Evolutionary conservation across 1,140 invertebrate genomes (phyloP).

Genomic region (Diachasmimorpha longicaudata): DNA sequence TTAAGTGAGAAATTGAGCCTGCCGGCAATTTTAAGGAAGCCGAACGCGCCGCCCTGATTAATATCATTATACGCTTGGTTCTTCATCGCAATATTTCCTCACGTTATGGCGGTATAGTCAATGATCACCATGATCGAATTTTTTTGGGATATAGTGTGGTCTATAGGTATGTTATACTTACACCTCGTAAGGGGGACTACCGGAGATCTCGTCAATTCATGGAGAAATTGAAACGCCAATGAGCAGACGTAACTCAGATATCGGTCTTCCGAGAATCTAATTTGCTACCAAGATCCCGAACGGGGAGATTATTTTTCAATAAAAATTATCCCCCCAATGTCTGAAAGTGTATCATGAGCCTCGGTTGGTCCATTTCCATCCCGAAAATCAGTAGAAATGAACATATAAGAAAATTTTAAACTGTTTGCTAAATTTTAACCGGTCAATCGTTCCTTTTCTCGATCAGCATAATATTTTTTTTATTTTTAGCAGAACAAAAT

Average conservation of each 20-base stretch:
- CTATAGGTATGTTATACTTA: not conserved
- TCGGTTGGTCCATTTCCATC: too few relatives aligned
- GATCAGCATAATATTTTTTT: too few relatives aligned
- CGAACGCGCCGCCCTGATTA: conserved; percentile 59
- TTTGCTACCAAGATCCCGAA: not conserved
- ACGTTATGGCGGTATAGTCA: not conserved
- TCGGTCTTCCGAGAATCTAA: not conserved
- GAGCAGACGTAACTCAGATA: not conserved
- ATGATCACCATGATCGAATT: not conserved
- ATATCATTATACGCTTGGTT: conserved; percentile 56
- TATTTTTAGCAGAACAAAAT: too few relatives aligned
- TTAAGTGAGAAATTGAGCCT: conserved; percentile 64
- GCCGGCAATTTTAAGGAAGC: conserved; percentile 64
- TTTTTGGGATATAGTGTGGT: not conserved
- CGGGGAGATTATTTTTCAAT: not conserved
- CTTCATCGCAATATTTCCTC: conserved; percentile 28
- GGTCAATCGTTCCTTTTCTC: too few relatives aligned
- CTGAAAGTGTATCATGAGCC: too few relatives aligned
- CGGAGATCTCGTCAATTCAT: not conserved
- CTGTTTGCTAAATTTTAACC: too few relatives aligned
- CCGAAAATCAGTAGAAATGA: too few relatives aligned
- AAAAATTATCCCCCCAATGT: not conserved
- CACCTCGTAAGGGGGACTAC: not conserved
- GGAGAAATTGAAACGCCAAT: not conserved
- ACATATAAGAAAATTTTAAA: too few relatives aligned